These are phyloP conservation scores for Chiridota heheva DNA, from an alignment of 35 echinoderm and acorn worm genomes.

Conservation along the genomic window DNA sequence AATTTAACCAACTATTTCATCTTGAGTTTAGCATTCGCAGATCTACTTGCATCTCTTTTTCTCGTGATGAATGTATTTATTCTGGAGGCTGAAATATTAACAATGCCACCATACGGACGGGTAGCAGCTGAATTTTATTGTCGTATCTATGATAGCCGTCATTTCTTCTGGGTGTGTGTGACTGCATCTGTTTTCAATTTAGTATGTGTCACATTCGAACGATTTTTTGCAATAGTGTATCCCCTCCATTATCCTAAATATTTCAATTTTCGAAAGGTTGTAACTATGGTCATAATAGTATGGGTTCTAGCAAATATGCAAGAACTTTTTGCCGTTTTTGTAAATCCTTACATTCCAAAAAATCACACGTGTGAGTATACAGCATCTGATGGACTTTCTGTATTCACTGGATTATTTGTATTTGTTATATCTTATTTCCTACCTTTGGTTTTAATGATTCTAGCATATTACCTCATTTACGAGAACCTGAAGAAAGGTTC, in stretches of 20 bases:
- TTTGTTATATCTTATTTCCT: constrained; percentile 86
- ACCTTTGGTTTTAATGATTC: constrained; percentile 83
- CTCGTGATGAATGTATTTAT: constrained; percentile 84
- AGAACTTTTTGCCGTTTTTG: constrained; percentile 74
- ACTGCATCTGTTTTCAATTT: constrained; percentile 97
- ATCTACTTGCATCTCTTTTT: constrained; percentile 70
- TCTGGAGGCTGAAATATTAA: constrained; percentile 42
- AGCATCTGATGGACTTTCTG: constrained; percentile 9
- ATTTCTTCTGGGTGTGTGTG: constrained; percentile 91
- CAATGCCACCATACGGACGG: constrained; percentile 2
- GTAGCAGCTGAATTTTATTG: constrained; percentile 76
- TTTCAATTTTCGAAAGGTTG: constrained; percentile 64
- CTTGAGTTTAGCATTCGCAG: constrained; percentile 82
- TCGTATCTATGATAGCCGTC: constrained; percentile 57
- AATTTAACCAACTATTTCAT: constrained; percentile 95
- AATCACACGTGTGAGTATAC: constrained; percentile 52
- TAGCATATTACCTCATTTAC: constrained; percentile 76
- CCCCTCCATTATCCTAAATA: constrained; percentile 71
- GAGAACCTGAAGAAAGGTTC: constrained; percentile 57
- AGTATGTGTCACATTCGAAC: constrained; percentile 77
- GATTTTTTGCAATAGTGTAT: constrained; percentile 85
- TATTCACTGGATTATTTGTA: constrained; percentile 63
- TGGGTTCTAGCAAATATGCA: constrained; percentile 74
- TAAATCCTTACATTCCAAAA: constrained; percentile 56
- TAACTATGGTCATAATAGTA: constrained; percentile 46